Evolutionary conservation across 2,113 vertebrate species (phyloP).

Genomic region (Dendrocopos noguchii): DNA sequence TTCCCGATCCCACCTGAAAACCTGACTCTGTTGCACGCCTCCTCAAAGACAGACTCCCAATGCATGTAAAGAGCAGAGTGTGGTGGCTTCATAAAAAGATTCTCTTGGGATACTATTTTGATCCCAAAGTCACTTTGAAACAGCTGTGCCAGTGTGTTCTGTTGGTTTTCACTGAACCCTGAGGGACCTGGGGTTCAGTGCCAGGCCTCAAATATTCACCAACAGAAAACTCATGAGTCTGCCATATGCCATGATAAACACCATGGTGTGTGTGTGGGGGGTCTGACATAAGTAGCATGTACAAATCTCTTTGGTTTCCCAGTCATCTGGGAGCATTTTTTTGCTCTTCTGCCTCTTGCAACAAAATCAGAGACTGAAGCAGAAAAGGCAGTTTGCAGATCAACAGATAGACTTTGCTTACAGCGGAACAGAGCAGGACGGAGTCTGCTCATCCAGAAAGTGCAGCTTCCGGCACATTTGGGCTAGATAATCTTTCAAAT

Average conservation of each 20-base stretch:
- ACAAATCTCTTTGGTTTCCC: background rate
- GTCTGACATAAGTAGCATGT: background rate
- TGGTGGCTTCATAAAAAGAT: background rate
- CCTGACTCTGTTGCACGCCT: background rate
- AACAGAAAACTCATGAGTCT: background rate
- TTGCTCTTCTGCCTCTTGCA: background rate
- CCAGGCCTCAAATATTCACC: background rate
- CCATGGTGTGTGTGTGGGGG: fast-evolving
- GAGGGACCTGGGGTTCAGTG: background rate
- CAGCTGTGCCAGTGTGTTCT: background rate
- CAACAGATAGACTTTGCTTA: background rate
- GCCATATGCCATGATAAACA: background rate
- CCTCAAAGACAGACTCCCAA: background rate
- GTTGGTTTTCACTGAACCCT: background rate
- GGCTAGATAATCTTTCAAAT: background rate
- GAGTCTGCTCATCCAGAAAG: background rate
- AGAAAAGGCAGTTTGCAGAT: background rate
- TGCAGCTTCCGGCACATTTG: background rate
- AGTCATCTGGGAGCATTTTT: background rate
- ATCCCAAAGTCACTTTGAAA: conserved; percentile 18
- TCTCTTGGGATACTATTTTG: background rate
- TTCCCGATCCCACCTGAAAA: background rate
- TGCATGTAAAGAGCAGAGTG: background rate
- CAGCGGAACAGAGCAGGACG: background rate
- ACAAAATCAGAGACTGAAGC: background rate